Percentiles rank a stretch among this genome's conserved stretches.
phyloP scores from a whole-genome alignment of 2,888 invertebrate genomes.

The Zootermopsis nevadensis region DNA sequence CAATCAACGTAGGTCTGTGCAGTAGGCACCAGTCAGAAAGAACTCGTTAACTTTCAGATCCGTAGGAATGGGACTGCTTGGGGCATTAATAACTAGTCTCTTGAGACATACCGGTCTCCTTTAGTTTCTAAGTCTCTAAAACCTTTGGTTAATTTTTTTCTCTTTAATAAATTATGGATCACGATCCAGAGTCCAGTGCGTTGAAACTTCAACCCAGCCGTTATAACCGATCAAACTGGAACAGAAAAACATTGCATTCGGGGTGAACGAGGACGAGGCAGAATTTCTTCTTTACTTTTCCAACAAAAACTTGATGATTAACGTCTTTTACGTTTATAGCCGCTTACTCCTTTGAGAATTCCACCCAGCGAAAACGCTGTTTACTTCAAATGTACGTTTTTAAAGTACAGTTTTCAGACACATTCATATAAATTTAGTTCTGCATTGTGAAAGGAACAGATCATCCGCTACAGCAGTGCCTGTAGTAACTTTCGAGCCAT shows the following conservation, averaged over 20 bases:
- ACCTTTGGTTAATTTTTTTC: conserved; percentile 10
- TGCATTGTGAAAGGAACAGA: too few species aligned
- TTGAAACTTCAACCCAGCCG: not conserved
- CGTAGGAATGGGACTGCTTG: not conserved
- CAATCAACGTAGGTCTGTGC: not conserved
- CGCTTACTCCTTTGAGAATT: not conserved
- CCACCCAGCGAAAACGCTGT: too few species aligned
- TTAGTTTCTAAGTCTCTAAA: conserved; percentile 17
- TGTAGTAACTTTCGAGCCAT: too few species aligned
- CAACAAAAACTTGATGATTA: not conserved
- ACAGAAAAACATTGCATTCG: not conserved
- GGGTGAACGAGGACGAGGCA: not conserved
- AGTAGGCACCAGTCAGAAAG: not conserved
- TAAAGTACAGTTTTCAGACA: not conserved
- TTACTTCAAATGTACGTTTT: not conserved
- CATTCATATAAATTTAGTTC: too few species aligned
- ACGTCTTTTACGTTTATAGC: not conserved
- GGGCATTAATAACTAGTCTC: not conserved
- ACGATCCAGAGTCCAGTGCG: not conserved
- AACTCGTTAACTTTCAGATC: conserved; percentile 1
- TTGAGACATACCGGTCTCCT: not conserved
- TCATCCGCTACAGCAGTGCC: too few species aligned
- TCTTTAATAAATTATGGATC: conserved; percentile 19
- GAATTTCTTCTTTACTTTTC: not conserved
- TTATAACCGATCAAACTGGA: conserved; percentile 9